Evolutionary conservation across 2,888 invertebrate species (phyloP).

Genomic region (Sinelater perroti): DNA sequence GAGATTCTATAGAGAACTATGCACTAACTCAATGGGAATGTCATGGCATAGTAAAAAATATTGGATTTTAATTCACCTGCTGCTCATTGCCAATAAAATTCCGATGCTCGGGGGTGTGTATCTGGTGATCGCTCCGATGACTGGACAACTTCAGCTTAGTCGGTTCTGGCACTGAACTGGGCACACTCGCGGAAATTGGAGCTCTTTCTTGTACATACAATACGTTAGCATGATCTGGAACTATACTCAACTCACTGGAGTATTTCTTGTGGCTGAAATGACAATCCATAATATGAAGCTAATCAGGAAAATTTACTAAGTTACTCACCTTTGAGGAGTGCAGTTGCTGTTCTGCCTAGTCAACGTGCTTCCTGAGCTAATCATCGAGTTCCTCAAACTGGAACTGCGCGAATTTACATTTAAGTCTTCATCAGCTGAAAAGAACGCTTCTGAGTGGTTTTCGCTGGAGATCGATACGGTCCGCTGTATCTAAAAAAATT

Average conservation of each 20-base stretch:
- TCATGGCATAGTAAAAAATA: too few species aligned
- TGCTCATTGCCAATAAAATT: slow-evolving; percentile 51
- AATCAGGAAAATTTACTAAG: background rate
- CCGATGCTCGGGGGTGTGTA: slow-evolving; percentile 69
- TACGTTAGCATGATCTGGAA: slow-evolving; percentile 57
- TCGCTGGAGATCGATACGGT: slow-evolving; percentile 89
- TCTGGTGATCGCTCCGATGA: slow-evolving; percentile 70
- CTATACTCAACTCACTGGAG: slow-evolving; percentile 67
- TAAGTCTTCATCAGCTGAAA: slow-evolving; percentile 92
- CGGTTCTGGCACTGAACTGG: slow-evolving; percentile 53
- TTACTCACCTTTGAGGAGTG: slow-evolving; percentile 41
- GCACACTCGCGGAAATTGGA: slow-evolving; percentile 46
- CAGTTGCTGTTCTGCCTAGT: slow-evolving; percentile 56
- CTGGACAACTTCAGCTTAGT: slow-evolving; percentile 60
- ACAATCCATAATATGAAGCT: slow-evolving; percentile 5
- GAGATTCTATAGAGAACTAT: background rate
- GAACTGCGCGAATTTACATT: slow-evolving; percentile 72
- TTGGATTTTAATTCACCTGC: too few species aligned
- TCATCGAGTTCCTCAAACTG: slow-evolving; percentile 73
- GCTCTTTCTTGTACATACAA: slow-evolving; percentile 56
- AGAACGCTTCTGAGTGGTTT: slow-evolving; percentile 91
- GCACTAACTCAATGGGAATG: too few species aligned
- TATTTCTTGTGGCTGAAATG: slow-evolving; percentile 62
- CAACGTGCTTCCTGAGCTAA: slow-evolving; percentile 64
- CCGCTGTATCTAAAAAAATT: slow-evolving; percentile 68